A percentile compares a stretch with the other conserved stretches of the same genome.
Evolutionary conservation across 2,797 vertebrate genomes (phyloP).

Genomic region (Orientallactaga sibirica): DNA sequence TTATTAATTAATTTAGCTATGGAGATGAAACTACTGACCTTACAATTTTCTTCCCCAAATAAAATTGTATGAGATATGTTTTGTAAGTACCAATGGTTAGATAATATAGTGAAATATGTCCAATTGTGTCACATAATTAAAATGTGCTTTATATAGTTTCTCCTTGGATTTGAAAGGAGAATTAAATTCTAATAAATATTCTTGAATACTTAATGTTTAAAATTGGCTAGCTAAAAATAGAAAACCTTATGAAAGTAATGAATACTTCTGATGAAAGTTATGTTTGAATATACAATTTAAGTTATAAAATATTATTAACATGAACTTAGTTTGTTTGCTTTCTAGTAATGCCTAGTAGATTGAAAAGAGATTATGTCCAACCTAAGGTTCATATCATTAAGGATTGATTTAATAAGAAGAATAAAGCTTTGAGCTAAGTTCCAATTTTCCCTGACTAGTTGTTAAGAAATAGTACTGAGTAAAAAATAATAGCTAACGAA

Average conservation of each 20-base stretch:
- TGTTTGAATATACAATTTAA: conserved; percentile 26
- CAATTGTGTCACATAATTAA: neutral
- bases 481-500: conserved; percentile 20
- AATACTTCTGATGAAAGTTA: neutral
- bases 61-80: neutral
- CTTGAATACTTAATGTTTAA: neutral
- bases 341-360: conserved; percentile 2
- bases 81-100: neutral
- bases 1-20: neutral
- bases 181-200: conserved; percentile 43
- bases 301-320: conserved; percentile 43
- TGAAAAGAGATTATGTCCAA: conserved; percentile 32
- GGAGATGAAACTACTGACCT: neutral
- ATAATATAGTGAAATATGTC: neutral
- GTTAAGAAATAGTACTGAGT: neutral
- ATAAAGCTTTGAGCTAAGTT: conserved; percentile 22
- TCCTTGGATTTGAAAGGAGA: conserved; percentile 1
- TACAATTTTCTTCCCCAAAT: neutral
- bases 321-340: conserved; percentile 12
- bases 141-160: neutral
- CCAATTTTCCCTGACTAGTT: conserved; percentile 45
- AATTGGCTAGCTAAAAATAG: conserved; percentile 18
- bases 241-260: neutral
- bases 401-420: neutral
- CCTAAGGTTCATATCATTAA: neutral